These are phyloP conservation scores for Drosophila dives DNA, from an alignment of 2,888 invertebrate species.

Conservation along the genomic window DNA sequence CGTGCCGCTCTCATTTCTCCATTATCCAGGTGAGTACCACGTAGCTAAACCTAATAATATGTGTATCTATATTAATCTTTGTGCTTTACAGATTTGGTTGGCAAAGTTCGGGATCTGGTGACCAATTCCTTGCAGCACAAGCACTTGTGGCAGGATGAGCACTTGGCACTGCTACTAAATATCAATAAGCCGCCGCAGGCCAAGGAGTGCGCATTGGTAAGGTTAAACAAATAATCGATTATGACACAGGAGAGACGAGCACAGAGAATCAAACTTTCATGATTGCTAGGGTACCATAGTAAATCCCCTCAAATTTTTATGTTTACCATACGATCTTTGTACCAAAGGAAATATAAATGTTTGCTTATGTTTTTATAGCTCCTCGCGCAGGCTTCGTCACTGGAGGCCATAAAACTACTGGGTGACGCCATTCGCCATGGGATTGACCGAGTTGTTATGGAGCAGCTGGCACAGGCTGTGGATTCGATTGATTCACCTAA, in stretches of 20 bases:
- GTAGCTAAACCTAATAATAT: background rate
- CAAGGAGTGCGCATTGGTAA: constrained; percentile 19
- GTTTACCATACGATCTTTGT: background rate
- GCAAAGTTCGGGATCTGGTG: constrained; percentile 7
- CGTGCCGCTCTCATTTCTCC: background rate
- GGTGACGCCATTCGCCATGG: constrained; percentile 1
- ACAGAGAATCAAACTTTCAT: background rate
- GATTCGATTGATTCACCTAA: background rate
- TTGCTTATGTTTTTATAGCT: constrained; percentile 18
- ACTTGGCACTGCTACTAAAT: constrained; percentile 2
- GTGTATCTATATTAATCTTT: background rate
- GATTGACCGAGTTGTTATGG: constrained; percentile 22
- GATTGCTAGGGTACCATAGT: background rate
- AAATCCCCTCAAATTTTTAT: background rate
- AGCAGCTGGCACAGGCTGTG: constrained; percentile 1
- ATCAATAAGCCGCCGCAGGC: background rate
- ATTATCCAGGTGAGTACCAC: constrained; percentile 17
- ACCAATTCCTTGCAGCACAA: constrained; percentile 9
- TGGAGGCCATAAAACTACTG: constrained; percentile 30
- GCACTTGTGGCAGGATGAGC: constrained; percentile 25
- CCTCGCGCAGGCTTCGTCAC: constrained; percentile 10
- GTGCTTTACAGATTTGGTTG: constrained; percentile 11
- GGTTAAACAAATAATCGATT: background rate
- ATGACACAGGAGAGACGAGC: background rate
- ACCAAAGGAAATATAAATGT: background rate